Evolutionary conservation across 2,888 invertebrate genomes (phyloP), one percentile per base, ranked within the genome.

Genomic region (Drosophila paramelanica): DNA sequence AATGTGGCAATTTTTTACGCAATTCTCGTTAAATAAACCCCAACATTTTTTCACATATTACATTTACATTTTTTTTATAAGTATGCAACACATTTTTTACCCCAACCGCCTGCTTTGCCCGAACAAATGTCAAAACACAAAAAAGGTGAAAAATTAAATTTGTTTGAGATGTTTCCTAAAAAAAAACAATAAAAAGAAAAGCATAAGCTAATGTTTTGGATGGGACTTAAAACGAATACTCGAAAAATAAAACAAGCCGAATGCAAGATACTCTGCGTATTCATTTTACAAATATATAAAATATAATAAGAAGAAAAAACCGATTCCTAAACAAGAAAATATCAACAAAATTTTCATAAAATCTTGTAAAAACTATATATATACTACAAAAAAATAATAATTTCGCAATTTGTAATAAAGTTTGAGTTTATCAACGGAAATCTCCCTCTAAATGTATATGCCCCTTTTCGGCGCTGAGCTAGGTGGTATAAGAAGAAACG

Each of bases 11-110:
- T 68, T 55, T 46, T 68, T 61, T 41, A 20, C 6, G 33, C 33
- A 50, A 46, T 75, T 70, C 33, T 47, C 45, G 41, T 55, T 66
- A 67, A 66, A 55, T 51, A 57, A 73, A 46, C 42, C 42, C 10
- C 45, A 42, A 47, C 47, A 46, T 57, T 73, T 75, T 77, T 68
- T 27, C 43, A 23, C 27, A 51, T 25, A 60, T 75, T 52, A 45
- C 59, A 65, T 73, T 64, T 59, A 49, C 52, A 2, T 33, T 11
- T 33, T 50, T 62, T 31, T 31, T 31, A 5, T 66, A 60, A 61
- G 74, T 60, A 56, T 69, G 41, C 59, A 64, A 65, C 31, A 45
- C 17, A 41, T 51, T 67, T 69, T 67, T 72, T 49, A 14, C 42
- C 25, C 52, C 5, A 23, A 7, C 23, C 17, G 25, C 20, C 38